phyloP scores from a whole-genome alignment of 2,797 vertebrate species.

The Stomatorhinus walkeri region DNA sequence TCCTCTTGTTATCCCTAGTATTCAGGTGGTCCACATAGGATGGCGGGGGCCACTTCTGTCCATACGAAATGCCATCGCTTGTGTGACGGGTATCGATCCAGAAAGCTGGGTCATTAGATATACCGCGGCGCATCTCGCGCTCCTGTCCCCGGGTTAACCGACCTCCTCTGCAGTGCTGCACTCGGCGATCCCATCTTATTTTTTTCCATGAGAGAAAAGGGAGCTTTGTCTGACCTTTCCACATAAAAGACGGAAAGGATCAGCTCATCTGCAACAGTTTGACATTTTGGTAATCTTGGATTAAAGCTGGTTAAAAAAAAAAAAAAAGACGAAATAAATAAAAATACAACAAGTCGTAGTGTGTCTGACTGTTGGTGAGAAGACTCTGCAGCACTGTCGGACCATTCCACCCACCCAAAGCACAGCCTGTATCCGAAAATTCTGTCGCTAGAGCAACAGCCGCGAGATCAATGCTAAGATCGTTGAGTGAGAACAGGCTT shows the following conservation, averaged over 20 bases:
- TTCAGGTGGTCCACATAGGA: background rate
- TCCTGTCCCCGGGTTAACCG: constrained; percentile 24
- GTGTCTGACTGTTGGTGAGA: constrained; percentile 30
- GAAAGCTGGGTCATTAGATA: background rate
- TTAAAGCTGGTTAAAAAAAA: constrained; percentile 37
- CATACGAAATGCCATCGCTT: background rate
- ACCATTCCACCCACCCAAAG: background rate
- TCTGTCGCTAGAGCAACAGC: constrained; percentile 32
- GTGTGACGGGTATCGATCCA: background rate
- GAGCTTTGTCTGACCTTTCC: constrained; percentile 53
- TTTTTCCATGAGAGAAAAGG: constrained; percentile 31
- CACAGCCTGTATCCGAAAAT: constrained; percentile 20
- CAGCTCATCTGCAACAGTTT: constrained; percentile 51
- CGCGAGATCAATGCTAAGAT: constrained; percentile 45
- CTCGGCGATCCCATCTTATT: constrained; percentile 18
- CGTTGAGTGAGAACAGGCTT: constrained; percentile 37
- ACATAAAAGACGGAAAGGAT: constrained; percentile 41
- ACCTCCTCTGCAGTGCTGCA: constrained; percentile 25
- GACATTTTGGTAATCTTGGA: constrained; percentile 51
- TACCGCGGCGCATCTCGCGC: background rate
- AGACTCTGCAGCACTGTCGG: constrained; percentile 32
- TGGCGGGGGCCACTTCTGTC: background rate
- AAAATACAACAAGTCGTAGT: constrained; percentile 34
- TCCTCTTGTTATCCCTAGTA: background rate
- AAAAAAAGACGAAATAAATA: background rate